These are phyloP conservation scores for Okamejei kenojei DNA, from an alignment of 2,797 vertebrate genomes.

Conservation along the genomic window DNA sequence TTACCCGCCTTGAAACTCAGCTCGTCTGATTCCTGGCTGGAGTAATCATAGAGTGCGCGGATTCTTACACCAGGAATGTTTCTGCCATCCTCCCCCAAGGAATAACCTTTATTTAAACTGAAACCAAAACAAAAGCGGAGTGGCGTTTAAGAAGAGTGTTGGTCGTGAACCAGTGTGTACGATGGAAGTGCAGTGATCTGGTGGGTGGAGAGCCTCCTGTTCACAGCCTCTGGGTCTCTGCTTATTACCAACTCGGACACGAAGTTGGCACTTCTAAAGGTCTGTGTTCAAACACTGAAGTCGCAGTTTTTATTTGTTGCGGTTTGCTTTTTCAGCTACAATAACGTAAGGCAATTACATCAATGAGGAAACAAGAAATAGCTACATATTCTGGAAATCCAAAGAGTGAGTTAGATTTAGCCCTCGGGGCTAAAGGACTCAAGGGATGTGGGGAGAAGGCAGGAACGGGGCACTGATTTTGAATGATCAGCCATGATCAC, in stretches of 20 bases:
- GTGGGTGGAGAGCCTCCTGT: background rate
- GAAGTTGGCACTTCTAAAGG: background rate
- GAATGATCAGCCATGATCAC: too few species aligned
- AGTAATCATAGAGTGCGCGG: slow-evolving; percentile 48
- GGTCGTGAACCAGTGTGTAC: too few species aligned
- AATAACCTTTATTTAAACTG: slow-evolving; percentile 32
- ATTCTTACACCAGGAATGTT: slow-evolving; percentile 44
- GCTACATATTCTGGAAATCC: too few species aligned
- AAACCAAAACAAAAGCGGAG: slow-evolving; percentile 21
- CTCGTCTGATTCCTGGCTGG: slow-evolving; percentile 49
- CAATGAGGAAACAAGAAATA: too few species aligned
- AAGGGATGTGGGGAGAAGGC: too few species aligned
- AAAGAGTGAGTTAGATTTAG: too few species aligned
- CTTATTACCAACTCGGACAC: background rate
- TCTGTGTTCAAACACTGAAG: background rate
- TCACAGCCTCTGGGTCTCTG: background rate
- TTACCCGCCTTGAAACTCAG: slow-evolving; percentile 50
- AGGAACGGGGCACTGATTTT: too few species aligned
- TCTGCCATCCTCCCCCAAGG: background rate
- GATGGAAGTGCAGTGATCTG: background rate
- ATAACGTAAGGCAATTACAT: too few species aligned
- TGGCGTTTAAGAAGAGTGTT: background rate
- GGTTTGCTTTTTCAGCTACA: background rate
- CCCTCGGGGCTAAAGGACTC: too few species aligned
- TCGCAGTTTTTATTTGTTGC: background rate